These are phyloP conservation scores for Ormyrus thymus DNA, from an alignment of 2,888 invertebrate genomes.

Conservation along the genomic window DNA sequence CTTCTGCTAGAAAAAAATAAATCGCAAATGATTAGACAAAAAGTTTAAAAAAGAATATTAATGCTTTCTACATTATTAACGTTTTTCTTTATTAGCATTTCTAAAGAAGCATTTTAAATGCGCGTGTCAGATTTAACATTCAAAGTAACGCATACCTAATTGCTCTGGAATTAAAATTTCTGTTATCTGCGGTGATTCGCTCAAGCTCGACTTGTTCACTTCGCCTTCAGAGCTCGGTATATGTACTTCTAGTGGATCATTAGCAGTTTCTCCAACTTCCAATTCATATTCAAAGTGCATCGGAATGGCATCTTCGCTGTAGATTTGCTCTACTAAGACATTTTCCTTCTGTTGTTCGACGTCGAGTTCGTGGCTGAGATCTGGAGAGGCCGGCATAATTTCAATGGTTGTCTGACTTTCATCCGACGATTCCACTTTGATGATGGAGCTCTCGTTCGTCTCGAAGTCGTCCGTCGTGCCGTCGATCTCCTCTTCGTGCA, in stretches of 20 bases:
- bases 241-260: conserved; percentile 60
- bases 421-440: conserved; percentile 71
- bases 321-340: conserved; percentile 55
- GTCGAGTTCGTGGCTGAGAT: conserved; percentile 47
- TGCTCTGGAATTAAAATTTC: conserved; percentile 37
- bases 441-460: conserved; percentile 60
- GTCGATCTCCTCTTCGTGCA: conserved; percentile 52
- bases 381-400: conserved; percentile 69
- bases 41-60: too few species aligned
- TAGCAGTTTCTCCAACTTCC: conserved; percentile 65
- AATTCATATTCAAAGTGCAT: conserved; percentile 70
- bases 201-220: conserved; percentile 28
- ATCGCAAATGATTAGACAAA: too few species aligned
- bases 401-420: conserved; percentile 72
- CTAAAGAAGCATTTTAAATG: too few species aligned
- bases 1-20: conserved; percentile 22
- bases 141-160: conserved; percentile 33
- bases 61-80: too few species aligned
- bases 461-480: conserved; percentile 49
- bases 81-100: too few species aligned
- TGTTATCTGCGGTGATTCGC: conserved; percentile 21
- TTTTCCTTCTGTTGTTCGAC: conserved; percentile 8
- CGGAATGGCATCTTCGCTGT: conserved; percentile 66
- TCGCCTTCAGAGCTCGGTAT: conserved; percentile 33
- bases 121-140: too few species aligned